A percentile compares a stretch with the other conserved stretches of the same genome.
These are phyloP conservation scores for Muraenolepis orangiensis DNA, from an alignment of 2,797 vertebrate genomes.

Conservation along the genomic window DNA sequence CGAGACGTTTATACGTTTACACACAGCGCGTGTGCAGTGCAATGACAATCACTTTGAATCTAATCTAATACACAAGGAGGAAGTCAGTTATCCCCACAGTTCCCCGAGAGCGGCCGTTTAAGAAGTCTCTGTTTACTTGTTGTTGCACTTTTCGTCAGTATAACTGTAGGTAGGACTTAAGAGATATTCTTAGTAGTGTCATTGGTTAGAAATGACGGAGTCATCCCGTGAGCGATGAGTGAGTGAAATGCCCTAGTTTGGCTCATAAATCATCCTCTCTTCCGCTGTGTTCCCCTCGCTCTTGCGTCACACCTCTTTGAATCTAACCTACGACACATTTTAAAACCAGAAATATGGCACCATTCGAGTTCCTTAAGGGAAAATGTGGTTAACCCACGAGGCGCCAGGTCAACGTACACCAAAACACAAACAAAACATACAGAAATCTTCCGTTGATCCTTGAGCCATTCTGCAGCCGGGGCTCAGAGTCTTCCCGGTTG, in stretches of 20 bases:
- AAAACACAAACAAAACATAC: slow-evolving; percentile 73
- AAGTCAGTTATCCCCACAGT: too few species aligned
- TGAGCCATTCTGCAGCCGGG: slow-evolving; percentile 73
- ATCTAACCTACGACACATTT: background rate
- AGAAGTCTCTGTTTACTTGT: too few species aligned
- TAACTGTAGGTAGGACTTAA: too few species aligned
- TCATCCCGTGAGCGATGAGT: background rate
- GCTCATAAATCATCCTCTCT: background rate
- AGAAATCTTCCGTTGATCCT: slow-evolving; percentile 88
- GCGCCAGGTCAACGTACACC: background rate
- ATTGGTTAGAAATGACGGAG: too few species aligned
- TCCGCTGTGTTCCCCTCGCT: background rate
- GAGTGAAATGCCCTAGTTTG: background rate
- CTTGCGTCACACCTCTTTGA: background rate
- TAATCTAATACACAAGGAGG: too few species aligned
- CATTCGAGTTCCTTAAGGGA: background rate
- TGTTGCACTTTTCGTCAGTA: too few species aligned
- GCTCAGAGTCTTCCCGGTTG: slow-evolving; percentile 83
- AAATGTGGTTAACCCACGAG: background rate
- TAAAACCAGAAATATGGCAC: background rate
- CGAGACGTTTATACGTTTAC: background rate
- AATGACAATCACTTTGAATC: too few species aligned
- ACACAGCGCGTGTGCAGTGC: too few species aligned
- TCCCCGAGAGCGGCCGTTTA: too few species aligned
- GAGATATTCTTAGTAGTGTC: too few species aligned